Conservation (phyloP, 2,888 invertebrate genomes). For the Melieria omissa region DNA sequence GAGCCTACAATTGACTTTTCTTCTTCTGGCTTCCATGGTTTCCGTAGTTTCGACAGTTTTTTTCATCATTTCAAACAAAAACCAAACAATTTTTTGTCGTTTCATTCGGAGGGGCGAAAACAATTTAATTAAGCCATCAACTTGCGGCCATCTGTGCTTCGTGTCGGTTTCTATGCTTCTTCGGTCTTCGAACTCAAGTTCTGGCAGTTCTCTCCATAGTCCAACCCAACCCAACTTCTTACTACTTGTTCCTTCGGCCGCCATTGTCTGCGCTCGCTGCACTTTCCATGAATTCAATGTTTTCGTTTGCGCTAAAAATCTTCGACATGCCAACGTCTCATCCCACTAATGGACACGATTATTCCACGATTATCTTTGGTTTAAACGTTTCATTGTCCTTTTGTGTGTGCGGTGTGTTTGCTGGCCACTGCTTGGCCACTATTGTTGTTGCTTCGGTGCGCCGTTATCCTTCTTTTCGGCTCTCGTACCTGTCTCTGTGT, state of each 20-base stretch:
- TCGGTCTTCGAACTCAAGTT: too few species aligned
- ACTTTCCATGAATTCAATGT: conserved; percentile 16
- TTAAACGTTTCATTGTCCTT: conserved; percentile 35
- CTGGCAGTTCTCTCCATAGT: too few species aligned
- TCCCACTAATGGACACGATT: conserved; percentile 58
- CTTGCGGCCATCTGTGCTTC: conserved; percentile 15
- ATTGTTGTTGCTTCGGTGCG: not conserved
- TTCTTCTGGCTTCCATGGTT: not conserved
- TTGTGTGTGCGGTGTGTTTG: not conserved
- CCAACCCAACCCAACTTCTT: conserved; percentile 38
- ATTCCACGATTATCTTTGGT: conserved; percentile 57
- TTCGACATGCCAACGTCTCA: conserved; percentile 40
- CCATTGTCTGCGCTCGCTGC: too few species aligned
- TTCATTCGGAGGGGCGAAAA: conserved; percentile 27
- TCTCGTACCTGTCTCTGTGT: not conserved
- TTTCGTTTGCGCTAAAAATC: conserved; percentile 16
- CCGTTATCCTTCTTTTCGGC: not conserved
- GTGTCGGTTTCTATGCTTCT: not conserved
- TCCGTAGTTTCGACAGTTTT: conserved; percentile 2
- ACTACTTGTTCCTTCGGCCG: too few species aligned
- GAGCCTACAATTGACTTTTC: conserved; percentile 32
- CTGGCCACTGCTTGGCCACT: too few species aligned
- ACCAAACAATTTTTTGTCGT: too few species aligned
- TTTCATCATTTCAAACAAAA: conserved; percentile 1
- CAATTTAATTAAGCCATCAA: conserved; percentile 62